A percentile compares a stretch with the other conserved stretches of the same genome.
Conservation (phyloP, 2,888 invertebrate genomes). For the Girardia tigrina region DNA sequence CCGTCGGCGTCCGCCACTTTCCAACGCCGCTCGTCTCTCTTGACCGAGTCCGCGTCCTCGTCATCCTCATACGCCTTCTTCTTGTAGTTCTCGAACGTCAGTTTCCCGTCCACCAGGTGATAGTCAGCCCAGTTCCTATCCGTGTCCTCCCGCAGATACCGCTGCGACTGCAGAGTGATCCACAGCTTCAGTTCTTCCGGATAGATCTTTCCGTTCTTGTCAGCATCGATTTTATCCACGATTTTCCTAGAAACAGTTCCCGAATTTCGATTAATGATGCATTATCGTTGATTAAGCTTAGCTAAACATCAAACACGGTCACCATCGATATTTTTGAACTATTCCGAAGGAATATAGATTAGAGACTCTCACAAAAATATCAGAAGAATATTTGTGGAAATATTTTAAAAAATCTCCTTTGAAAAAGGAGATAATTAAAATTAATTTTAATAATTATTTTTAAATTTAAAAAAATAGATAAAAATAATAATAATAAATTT, state of each 20-base stretch:
- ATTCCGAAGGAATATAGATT: too few relatives aligned
- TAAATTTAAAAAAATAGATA: too few relatives aligned
- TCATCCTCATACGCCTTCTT: constrained; percentile 46
- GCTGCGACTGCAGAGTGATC: constrained; percentile 80
- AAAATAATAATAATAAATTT: too few relatives aligned
- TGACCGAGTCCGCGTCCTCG: constrained; percentile 4
- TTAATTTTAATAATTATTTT: too few relatives aligned
- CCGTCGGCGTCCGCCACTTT: constrained; percentile 56
- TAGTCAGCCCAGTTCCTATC: constrained; percentile 81
- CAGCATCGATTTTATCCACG: constrained; percentile 71
- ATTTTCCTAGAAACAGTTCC: constrained; percentile 56
- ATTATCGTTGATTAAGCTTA: too few relatives aligned
- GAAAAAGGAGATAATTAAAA: too few relatives aligned
- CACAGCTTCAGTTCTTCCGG: constrained; percentile 71
- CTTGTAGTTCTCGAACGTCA: constrained; percentile 69
- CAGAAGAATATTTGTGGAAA: too few relatives aligned
- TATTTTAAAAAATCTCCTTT: too few relatives aligned
- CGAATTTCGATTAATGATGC: too few relatives aligned
- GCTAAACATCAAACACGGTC: too few relatives aligned
- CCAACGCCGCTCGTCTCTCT: constrained; percentile 64
- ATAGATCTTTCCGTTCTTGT: constrained; percentile 65
- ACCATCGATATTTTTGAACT: too few relatives aligned
- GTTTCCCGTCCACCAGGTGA: constrained; percentile 58
- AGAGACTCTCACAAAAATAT: too few relatives aligned
- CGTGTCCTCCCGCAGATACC: constrained; percentile 80